These are phyloP conservation scores for Drosophila histrio DNA, from an alignment of 2,888 invertebrate genomes.

Conservation along the genomic window DNA sequence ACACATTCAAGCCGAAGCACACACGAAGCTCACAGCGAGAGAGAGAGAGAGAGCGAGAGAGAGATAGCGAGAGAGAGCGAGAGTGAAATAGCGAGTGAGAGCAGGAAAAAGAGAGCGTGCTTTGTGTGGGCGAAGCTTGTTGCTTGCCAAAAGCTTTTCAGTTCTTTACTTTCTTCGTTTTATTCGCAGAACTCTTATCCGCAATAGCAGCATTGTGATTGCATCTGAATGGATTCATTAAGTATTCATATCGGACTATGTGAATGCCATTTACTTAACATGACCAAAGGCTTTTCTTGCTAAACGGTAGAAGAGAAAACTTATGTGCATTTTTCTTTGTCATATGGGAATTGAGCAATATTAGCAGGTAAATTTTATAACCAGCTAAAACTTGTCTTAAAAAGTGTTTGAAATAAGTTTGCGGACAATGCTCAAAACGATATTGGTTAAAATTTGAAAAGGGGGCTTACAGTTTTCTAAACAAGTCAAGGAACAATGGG, in stretches of 20 bases:
- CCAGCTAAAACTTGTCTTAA: too few relatives aligned
- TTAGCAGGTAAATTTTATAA: background rate
- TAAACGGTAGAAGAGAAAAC: background rate
- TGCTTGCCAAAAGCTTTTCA: conserved; percentile 47
- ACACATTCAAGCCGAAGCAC: conserved; percentile 10
- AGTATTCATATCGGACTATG: conserved; percentile 7
- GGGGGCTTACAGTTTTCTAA: too few relatives aligned
- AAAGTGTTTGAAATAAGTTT: too few relatives aligned
- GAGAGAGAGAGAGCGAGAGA: background rate
- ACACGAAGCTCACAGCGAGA: background rate
- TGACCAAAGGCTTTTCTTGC: background rate
- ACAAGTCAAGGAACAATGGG: too few relatives aligned
- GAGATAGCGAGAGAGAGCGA: background rate
- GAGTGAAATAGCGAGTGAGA: background rate
- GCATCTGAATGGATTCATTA: conserved; percentile 39
- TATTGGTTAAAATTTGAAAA: too few relatives aligned
- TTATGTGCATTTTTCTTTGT: background rate
- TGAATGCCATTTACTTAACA: conserved; percentile 12
- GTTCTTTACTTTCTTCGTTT: conserved; percentile 2
- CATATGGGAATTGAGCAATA: background rate
- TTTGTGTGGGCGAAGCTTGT: conserved; percentile 47
- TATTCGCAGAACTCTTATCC: background rate
- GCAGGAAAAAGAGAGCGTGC: conserved; percentile 1
- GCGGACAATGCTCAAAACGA: too few relatives aligned
- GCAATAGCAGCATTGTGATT: conserved; percentile 30